Percentiles rank a stretch among this genome's conserved stretches.
These are phyloP conservation scores for Hippoglossus hippoglossus DNA, from an alignment of 2,797 vertebrate genomes.

Conservation along the genomic window DNA sequence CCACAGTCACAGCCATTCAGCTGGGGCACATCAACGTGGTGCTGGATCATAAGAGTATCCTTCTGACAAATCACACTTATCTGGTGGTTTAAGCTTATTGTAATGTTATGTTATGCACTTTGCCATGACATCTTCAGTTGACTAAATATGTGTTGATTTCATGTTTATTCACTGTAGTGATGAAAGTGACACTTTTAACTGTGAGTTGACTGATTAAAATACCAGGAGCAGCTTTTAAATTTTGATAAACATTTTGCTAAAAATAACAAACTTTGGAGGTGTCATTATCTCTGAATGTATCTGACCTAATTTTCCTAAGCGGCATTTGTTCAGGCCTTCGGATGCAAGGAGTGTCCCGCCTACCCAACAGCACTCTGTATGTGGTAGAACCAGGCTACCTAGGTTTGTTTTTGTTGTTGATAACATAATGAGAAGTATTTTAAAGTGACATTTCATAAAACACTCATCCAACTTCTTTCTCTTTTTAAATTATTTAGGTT, in stretches of 20 bases:
- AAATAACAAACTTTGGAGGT: no score
- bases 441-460: neutral
- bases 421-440: neutral
- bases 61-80: slow-evolving; percentile 35
- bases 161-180: no score
- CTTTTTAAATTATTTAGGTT: slow-evolving; percentile 80
- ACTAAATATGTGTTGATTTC: no score
- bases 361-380: slow-evolving; percentile 94
- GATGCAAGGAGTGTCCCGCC: slow-evolving; percentile 92
- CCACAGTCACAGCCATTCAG: slow-evolving; percentile 77
- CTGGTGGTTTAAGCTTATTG: no score
- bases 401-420: slow-evolving; percentile 81
- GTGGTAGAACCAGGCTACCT: slow-evolving; percentile 95
- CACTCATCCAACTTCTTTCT: slow-evolving; percentile 4
- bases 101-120: neutral
- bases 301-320: slow-evolving; percentile 68
- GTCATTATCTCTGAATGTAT: neutral
- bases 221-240: no score
- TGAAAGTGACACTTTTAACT: neutral
- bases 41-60: slow-evolving; percentile 88
- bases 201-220: neutral
- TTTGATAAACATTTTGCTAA: no score
- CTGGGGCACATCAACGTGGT: slow-evolving; percentile 84
- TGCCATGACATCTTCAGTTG: no score
- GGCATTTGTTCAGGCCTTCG: slow-evolving; percentile 82